Percentiles rank a stretch among this genome's conserved stretches.
Conservation (phyloP, 2,113 vertebrate genomes). For the Corapipo altera region DNA sequence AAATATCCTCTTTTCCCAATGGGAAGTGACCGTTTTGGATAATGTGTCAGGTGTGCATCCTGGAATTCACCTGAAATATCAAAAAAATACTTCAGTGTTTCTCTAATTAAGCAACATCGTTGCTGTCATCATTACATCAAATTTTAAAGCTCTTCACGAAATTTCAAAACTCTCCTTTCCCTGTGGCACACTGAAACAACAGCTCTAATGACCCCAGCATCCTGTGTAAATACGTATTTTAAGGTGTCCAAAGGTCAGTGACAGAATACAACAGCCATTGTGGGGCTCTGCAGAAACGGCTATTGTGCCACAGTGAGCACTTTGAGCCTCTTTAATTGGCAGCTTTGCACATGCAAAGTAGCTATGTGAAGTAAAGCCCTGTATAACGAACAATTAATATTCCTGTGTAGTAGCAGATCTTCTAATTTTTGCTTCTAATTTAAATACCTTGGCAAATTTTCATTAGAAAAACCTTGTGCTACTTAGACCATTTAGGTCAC, state of each 20-base stretch:
- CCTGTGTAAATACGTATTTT: slow-evolving; percentile 51
- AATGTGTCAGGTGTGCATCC: neutral
- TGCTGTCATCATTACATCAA: neutral
- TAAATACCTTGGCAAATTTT: slow-evolving; percentile 41
- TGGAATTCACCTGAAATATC: neutral
- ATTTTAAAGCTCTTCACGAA: neutral
- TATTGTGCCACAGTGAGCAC: slow-evolving; percentile 40
- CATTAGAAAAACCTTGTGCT: slow-evolving; percentile 2
- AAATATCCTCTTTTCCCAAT: neutral
- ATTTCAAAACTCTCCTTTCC: neutral
- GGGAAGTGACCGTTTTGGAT: neutral
- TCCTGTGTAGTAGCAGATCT: slow-evolving; percentile 33
- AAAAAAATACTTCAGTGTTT: neutral
- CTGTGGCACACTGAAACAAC: neutral
- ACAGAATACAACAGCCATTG: slow-evolving; percentile 15
- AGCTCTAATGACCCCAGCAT: slow-evolving; percentile 28
- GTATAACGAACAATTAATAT: slow-evolving; percentile 50
- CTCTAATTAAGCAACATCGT: neutral
- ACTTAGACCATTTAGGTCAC: neutral
- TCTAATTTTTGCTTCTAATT: slow-evolving; percentile 47
- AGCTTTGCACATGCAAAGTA: slow-evolving; percentile 54
- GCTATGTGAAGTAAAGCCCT: slow-evolving; percentile 28
- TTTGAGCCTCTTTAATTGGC: slow-evolving; percentile 39
- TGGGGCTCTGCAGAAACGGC: neutral
- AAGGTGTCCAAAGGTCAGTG: slow-evolving; percentile 44